Conservation (phyloP, 1,140 invertebrate species). For the Pristionchus pacificus region DNA sequence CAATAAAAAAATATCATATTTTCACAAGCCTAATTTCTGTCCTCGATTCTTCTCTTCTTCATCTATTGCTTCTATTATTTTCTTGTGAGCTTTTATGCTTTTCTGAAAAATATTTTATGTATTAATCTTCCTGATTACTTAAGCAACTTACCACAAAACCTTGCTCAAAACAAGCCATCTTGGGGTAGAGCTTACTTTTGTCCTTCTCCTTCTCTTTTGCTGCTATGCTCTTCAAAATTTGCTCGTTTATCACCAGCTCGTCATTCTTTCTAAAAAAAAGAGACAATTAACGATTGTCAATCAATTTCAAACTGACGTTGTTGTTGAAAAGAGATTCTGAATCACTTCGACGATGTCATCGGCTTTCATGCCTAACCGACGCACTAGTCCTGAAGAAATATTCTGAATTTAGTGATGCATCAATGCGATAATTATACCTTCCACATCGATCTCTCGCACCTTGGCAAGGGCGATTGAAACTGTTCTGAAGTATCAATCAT, state of each 20-base stretch:
- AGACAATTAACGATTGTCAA: constrained; percentile 21
- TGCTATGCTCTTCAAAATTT: neutral
- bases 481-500: too few species aligned
- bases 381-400: neutral
- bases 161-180: too few species aligned
- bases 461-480: too few species aligned
- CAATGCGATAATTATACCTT: neutral
- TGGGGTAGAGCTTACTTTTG: neutral
- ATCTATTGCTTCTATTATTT: too few species aligned
- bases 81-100: too few species aligned
- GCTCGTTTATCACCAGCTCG: neutral
- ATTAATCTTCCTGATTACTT: too few species aligned
- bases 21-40: too few species aligned
- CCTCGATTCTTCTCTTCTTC: too few species aligned
- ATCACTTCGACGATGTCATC: neutral
- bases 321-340: neutral
- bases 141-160: too few species aligned
- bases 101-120: too few species aligned
- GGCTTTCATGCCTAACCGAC: neutral
- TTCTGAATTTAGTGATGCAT: neutral
- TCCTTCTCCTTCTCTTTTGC: neutral
- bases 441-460: too few species aligned
- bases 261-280: neutral
- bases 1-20: too few species aligned
- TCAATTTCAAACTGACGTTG: neutral